Conservation (phyloP, 1,140 invertebrate genomes). For the Berghia stephanieae region DNA sequence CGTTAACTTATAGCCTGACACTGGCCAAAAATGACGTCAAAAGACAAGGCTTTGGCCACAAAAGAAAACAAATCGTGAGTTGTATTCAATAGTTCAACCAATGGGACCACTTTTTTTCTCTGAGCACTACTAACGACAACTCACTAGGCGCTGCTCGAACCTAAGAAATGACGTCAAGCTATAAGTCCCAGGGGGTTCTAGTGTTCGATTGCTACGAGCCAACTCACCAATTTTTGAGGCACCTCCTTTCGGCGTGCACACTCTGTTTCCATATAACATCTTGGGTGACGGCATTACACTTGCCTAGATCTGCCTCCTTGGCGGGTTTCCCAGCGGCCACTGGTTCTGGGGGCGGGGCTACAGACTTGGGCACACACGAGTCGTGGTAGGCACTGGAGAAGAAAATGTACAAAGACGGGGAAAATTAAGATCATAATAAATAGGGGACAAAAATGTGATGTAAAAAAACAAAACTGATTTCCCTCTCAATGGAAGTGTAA, state of each 20-base stretch:
- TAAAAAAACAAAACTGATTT: not conserved
- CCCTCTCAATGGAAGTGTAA: not conserved
- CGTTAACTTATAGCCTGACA: no score
- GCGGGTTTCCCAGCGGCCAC: slow-evolving; percentile 21
- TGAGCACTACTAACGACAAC: no score
- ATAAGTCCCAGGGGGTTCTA: no score
- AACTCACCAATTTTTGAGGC: slow-evolving; percentile 56
- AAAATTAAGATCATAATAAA: not conserved
- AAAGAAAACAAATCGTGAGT: no score
- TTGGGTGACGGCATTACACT: slow-evolving; percentile 50
- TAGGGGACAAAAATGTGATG: not conserved
- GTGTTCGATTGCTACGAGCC: no score
- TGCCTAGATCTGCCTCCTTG: slow-evolving; percentile 41
- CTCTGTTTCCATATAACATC: slow-evolving; percentile 54
- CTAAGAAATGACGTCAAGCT: no score
- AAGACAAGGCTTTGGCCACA: no score
- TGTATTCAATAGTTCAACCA: no score
- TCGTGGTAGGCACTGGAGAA: slow-evolving; percentile 53
- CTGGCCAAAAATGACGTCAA: no score
- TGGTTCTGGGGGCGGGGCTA: slow-evolving; percentile 24
- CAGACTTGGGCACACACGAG: slow-evolving; percentile 47
- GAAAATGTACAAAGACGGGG: not conserved
- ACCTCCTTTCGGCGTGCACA: slow-evolving; percentile 44
- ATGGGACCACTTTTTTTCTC: no score
- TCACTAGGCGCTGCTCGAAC: no score